Conservation (phyloP, 2,113 vertebrate species). For the Dicerorhinus sumatrensis region DNA sequence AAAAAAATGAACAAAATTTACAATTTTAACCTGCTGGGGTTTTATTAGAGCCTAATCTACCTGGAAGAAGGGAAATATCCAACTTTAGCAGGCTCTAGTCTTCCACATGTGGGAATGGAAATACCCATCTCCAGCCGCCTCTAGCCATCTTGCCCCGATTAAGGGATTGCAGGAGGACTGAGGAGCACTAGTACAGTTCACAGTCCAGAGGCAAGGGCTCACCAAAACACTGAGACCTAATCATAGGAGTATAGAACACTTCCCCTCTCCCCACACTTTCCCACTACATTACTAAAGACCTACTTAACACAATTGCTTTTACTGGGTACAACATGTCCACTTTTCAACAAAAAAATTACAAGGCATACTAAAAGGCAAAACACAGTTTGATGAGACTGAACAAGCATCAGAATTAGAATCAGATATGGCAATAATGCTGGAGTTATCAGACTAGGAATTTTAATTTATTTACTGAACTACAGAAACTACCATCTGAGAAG, state of each 20-base stretch:
- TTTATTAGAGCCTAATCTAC: neutral
- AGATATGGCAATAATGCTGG: too few species aligned
- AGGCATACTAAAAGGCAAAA: neutral
- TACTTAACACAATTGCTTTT: neutral
- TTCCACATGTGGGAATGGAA: neutral
- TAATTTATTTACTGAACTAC: neutral
- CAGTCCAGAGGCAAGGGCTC: neutral
- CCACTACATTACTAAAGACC: neutral
- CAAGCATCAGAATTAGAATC: neutral
- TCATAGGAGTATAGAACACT: neutral
- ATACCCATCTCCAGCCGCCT: neutral
- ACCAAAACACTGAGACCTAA: neutral
- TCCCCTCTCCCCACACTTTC: neutral
- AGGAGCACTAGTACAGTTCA: neutral
- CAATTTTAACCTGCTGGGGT: neutral
- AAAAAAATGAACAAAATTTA: neutral
- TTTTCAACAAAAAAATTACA: neutral
- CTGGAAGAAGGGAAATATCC: neutral
- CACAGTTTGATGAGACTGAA: neutral
- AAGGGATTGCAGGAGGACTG: neutral
- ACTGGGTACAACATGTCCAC: neutral
- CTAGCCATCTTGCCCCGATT: neutral
- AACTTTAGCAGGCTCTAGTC: neutral
- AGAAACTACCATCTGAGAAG: neutral
- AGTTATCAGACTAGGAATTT: neutral